These are phyloP conservation scores for Scortum barcoo DNA, from an alignment of 2,113 vertebrate species.

Conservation along the genomic window DNA sequence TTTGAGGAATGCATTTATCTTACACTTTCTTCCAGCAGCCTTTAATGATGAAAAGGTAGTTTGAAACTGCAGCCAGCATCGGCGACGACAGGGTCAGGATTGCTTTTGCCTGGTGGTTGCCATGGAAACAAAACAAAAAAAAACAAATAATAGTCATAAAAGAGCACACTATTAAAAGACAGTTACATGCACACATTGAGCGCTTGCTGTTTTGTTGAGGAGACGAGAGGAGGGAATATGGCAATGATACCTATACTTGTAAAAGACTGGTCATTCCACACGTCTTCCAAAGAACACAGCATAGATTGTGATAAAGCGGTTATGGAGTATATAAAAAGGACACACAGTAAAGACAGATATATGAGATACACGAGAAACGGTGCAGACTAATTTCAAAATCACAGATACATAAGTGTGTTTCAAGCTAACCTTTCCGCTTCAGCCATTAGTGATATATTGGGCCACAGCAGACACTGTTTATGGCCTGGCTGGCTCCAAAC, in stretches of 20 bases:
- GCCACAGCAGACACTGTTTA: slow-evolving; percentile 15
- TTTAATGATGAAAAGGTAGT: neutral
- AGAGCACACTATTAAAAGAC: neutral
- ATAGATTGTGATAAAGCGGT: neutral
- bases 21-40: neutral
- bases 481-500: slow-evolving; percentile 11
- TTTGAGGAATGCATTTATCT: neutral
- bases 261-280: neutral
- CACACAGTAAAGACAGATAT: neutral
- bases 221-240: neutral
- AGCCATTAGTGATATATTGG: slow-evolving; percentile 23
- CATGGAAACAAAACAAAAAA: neutral
- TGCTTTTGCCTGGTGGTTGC: neutral
- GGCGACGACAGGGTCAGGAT: neutral
- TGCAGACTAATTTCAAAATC: slow-evolving; percentile 1
- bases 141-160: neutral
- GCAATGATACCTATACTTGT: neutral
- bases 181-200: neutral
- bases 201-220: neutral
- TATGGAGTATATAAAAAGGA: neutral
- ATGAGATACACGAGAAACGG: neutral
- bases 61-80: neutral
- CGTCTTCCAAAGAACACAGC: neutral
- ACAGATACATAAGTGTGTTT: neutral
- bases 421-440: neutral